These are phyloP conservation scores for Puma concolor DNA, from an alignment of 2,113 vertebrate genomes.

Conservation along the genomic window DNA sequence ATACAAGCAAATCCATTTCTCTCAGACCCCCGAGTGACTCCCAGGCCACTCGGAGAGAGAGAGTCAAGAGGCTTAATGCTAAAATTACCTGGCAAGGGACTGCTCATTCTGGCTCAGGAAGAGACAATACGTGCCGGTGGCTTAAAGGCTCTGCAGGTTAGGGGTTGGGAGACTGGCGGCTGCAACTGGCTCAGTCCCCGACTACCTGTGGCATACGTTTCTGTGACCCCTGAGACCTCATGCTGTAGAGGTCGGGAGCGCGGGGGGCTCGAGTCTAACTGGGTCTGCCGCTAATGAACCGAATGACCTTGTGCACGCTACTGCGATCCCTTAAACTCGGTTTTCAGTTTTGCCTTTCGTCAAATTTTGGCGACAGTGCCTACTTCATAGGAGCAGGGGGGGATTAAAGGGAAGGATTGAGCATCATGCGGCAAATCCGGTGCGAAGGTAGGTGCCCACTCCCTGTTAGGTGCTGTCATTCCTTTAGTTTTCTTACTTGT, in stretches of 20 bases:
- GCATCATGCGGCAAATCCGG: fast-evolving
- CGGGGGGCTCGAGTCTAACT: background rate
- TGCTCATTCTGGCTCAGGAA: background rate
- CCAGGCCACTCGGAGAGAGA: background rate
- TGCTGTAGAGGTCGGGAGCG: too few species aligned
- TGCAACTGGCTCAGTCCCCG: background rate
- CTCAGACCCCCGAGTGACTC: background rate
- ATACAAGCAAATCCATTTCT: background rate
- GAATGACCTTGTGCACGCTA: background rate
- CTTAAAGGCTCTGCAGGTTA: background rate
- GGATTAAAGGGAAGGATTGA: background rate
- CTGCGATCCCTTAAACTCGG: background rate
- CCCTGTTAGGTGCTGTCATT: background rate
- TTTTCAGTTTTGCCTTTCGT: background rate
- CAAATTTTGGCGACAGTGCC: background rate
- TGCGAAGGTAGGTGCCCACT: background rate
- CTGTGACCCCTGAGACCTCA: background rate
- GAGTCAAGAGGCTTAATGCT: background rate
- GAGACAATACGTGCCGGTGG: background rate
- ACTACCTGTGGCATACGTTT: background rate
- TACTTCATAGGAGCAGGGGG: background rate
- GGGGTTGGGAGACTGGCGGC: background rate
- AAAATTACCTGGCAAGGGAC: background rate
- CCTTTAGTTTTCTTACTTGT: background rate
- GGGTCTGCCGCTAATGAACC: background rate